Percentiles rank a stretch among this genome's conserved stretches.
phyloP scores from a whole-genome alignment of 2,888 invertebrate genomes.

The Fragum whitleyi region DNA sequence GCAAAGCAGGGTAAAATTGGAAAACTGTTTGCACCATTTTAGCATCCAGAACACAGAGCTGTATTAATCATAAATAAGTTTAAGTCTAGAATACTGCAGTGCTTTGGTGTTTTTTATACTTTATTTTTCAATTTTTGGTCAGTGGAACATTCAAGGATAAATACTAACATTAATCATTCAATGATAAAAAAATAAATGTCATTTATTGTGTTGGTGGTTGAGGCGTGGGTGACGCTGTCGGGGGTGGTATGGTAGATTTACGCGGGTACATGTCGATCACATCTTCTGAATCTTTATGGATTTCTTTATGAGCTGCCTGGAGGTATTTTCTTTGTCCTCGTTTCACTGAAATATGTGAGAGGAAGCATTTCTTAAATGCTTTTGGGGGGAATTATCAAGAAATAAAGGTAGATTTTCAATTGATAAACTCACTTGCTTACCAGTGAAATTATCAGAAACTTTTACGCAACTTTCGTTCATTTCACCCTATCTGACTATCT shows the following conservation, averaged over 20 bases:
- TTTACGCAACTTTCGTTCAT: too few species aligned
- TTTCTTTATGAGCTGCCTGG: conserved; percentile 83
- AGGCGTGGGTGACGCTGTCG: conserved; percentile 29
- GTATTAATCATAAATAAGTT: too few species aligned
- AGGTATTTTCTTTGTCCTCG: conserved; percentile 80
- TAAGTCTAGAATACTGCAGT: background rate
- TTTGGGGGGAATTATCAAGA: background rate
- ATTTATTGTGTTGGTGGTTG: conserved; percentile 33
- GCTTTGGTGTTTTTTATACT: background rate
- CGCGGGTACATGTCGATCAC: conserved; percentile 75
- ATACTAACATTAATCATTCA: background rate
- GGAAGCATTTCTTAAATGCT: too few species aligned
- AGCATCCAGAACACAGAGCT: too few species aligned
- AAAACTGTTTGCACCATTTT: too few species aligned
- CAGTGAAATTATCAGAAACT: too few species aligned
- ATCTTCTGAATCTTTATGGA: conserved; percentile 78
- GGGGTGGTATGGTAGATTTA: conserved; percentile 61
- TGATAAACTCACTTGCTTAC: too few species aligned
- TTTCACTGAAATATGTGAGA: conserved; percentile 72
- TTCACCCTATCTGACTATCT: too few species aligned
- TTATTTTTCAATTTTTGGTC: background rate
- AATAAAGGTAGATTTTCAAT: too few species aligned
- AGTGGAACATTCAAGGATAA: background rate
- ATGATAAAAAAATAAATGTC: background rate
- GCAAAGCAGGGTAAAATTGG: too few species aligned